These are phyloP conservation scores for Trididemnum clinides DNA, from an alignment of 23 tunicate genomes.

Conservation along the genomic window DNA sequence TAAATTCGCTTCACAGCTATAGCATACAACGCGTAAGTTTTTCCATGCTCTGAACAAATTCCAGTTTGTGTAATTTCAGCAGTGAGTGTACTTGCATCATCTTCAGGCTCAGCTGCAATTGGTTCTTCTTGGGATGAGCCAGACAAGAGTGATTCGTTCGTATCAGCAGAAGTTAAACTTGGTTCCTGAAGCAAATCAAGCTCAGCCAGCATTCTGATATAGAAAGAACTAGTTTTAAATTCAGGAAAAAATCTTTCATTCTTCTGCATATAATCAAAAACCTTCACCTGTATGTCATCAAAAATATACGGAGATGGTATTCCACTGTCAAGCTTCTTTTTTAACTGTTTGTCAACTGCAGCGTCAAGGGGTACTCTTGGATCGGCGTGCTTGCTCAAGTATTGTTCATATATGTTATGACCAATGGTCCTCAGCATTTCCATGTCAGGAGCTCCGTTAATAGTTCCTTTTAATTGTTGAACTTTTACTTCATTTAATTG, in stretches of 20 bases:
- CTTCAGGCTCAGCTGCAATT: conserved; percentile 18
- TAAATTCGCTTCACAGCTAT: conserved; percentile 68
- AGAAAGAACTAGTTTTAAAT: conserved; percentile 61
- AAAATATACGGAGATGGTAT: conserved; percentile 91
- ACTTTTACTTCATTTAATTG: conserved; percentile 78
- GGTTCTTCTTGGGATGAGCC: conserved; percentile 60
- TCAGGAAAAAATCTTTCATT: conserved; percentile 84
- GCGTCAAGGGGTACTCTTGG: conserved; percentile 73
- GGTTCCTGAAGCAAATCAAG: conserved; percentile 74
- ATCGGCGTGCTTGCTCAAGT: conserved; percentile 80
- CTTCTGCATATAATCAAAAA: conserved; percentile 67
- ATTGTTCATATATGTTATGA: conserved; percentile 87
- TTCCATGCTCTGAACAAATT: conserved; percentile 90
- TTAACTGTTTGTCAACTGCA: conserved; percentile 47
- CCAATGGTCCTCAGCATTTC: conserved; percentile 85
- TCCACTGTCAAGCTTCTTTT: conserved; percentile 57
- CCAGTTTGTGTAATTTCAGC: conserved; percentile 93
- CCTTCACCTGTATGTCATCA: conserved; percentile 89
- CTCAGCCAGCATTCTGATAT: conserved; percentile 83
- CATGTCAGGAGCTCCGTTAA: conserved; percentile 72
- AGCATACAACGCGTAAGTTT: conserved; percentile 91
- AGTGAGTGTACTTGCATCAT: conserved; percentile 49
- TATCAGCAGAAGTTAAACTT: conserved; percentile 77
- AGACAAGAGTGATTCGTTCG: conserved; percentile 55
- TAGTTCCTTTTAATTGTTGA: conserved; percentile 68